Evolutionary conservation across 2,888 invertebrate genomes (phyloP), one percentile per base, ranked within the genome.

Genomic region (Mesorhabditis spiculigera): DNA sequence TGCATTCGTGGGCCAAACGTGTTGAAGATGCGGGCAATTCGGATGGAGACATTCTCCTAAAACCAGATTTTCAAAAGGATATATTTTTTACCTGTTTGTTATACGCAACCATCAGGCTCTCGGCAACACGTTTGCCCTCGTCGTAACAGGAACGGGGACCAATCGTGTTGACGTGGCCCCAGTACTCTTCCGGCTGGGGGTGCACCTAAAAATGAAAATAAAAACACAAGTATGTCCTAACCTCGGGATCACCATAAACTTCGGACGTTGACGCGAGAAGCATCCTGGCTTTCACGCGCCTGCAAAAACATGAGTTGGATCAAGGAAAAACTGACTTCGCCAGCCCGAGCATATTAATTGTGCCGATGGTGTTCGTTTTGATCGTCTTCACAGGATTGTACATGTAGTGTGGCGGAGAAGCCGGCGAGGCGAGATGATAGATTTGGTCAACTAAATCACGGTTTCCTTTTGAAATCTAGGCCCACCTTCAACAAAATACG

Each of bases 1-100:
- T 96, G 96, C 98, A 98, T 98, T 81, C 98, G 89, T 0, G 98
- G 98, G 0, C 98, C 98, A 86, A 94, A 98, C 0, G 98, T 98
- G 87, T 98, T 98, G 87, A 98, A 98, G 81, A 99, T 99, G 76
- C 98, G 90, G 3, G 98, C 98, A 6, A 98, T 95, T 68, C 97
- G 90, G 0, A 99, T 94, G 64, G 93, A 90, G 43, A 98, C 93
- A 66, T 93, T 92, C 87, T 98, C 97, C 89, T 97, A 79, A 68
- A 58, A 62, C 42, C 63, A 5, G 10, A 41, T 43, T 68, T 45
- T 8, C 8, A 8, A 63, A 63, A 63, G 16, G 28, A 10, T 16
- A 6, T 13, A 50, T 13, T 13, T 50, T n/a, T 50, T 50, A 88
- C 89, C 86, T 89, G 96, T 86, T 95, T 94, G 16, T 93, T 93